Base-by-base conservation (phyloP, 2,888 invertebrate species). In the Nycteola revayana region DNA sequence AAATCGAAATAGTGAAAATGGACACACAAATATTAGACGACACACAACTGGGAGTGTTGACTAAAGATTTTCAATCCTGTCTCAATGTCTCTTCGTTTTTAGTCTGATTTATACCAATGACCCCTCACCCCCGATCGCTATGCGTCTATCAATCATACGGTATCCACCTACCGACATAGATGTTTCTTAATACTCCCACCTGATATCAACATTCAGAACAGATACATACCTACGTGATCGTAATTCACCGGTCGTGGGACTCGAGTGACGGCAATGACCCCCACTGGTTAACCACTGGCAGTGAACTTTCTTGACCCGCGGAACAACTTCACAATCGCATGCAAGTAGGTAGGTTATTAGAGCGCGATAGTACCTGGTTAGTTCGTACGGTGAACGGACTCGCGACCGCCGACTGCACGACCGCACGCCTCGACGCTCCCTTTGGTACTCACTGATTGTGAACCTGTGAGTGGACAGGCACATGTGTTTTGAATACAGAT, bases 271-370 rank as follows among this genome's bases (percentile, higher is more conserved):
- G 41, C 50, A 74, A 72, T 76, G 75, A 75, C 68, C 74, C 60
- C 50, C 58, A 59, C 49, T 54, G 51, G 42, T 49, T 58, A 55
- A 48, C 44, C 50, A 54, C 62, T 66, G 70, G 59, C 68, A 68
- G 66, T 78, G 80, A 82, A 70, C 78, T 66, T 66, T 63, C 61
- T 64, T 67, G 75, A 72, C 70, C 73, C 66, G 48, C 51, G 51
- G 42, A 42, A 39, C 47, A 34, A 53, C 55, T 64, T 59, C 46
- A 51, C 57, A 62, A 52, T 58, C 63, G 48, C 52, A 46, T 40
- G 45, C 35, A 41, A 59, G 52, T 59, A 65, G 64, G 56, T 67
- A 58, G 64, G 63, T 65, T 73, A 73, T 53, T 65, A 54, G 66
- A 66, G 52, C 64, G 58, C 41, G 39, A 39, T 49, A 49, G 49